Evolutionary conservation across 2,888 invertebrate genomes (phyloP), one percentile per base, ranked within the genome.

Genomic region (Brachycybe producta): DNA sequence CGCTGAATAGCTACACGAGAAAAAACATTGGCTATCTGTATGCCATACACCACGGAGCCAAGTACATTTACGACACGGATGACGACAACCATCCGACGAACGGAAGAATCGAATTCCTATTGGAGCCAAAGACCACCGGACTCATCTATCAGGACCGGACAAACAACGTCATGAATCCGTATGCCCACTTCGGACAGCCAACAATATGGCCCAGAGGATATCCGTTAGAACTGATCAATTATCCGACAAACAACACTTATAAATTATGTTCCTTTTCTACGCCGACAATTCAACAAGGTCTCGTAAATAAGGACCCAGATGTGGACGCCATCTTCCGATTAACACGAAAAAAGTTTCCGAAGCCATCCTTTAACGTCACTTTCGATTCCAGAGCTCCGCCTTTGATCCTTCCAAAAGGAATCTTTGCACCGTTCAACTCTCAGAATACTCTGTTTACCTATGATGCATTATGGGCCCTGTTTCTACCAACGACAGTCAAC

Each of bases 1-100:
- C 52, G 13, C 15, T 5, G 8, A 21, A 36, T 39, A 53, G 45
- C 19, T 52, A 52, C 46, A 30, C 45, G 13, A 32, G 51, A 11
- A 53, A 53, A 15, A 53, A 45, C 21, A 53, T 53, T 32, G 53
- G 51, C 15, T 53, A 52, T 28, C 36, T 53, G 21, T 53, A 36
- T 21, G 53, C 53, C 26, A 53, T 53, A 36, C 39, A 52, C 26
- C 45, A 52, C 28, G 51, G 53, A 2, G 53, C 53, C 11, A 21
- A 39, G 27, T 39, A 15, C 27, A 53, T 53, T 21, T 53, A 49
- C 46, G 53, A 52, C 40, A 53, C 51, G 7, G 51, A 53, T 21
- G 53, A 53, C n/a, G 51, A 46, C 40, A 53, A 44, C 15, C 43
- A 36, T 5, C 44, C 45, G 1, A 36, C 38, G 1, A 30, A 38